A percentile compares a stretch with the other conserved stretches of the same genome.
These are phyloP conservation scores for Leucoraja erinaceus DNA, from an alignment of 2,113 vertebrate genomes.

Conservation along the genomic window DNA sequence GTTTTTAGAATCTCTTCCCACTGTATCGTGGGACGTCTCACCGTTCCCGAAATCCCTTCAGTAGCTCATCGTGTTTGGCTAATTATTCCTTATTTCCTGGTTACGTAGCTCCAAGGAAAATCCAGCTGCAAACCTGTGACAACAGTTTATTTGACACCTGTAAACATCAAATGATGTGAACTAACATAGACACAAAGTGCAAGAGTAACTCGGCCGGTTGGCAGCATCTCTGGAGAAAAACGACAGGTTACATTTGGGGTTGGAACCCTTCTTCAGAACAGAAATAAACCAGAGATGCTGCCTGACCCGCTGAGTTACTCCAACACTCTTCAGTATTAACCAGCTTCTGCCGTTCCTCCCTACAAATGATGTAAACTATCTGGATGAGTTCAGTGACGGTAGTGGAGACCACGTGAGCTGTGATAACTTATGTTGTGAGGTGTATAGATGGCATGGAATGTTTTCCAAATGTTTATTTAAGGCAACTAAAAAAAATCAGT, in stretches of 20 bases:
- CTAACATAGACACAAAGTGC: no score
- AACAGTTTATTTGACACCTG: not conserved
- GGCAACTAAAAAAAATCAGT: not conserved
- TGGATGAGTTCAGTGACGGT: no score
- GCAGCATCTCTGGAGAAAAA: no score
- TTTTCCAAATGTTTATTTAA: not conserved
- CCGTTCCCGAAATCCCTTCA: not conserved
- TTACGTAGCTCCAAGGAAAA: not conserved
- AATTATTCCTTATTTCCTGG: not conserved
- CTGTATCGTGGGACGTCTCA: not conserved
- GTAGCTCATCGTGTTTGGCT: not conserved
- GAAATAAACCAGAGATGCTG: no score
- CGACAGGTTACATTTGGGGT: no score
- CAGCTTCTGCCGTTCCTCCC: no score
- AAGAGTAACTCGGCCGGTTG: no score
- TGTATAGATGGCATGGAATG: not conserved
- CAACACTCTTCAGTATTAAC: no score
- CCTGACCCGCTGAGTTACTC: no score
- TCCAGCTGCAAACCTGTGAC: not conserved
- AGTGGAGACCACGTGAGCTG: no score
- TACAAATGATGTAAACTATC: no score
- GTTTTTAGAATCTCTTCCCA: not conserved
- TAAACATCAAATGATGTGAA: not conserved
- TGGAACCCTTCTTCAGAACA: no score
- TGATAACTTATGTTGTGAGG: not conserved